Base-by-base conservation (phyloP, 2,113 vertebrate genomes). In the Danionella cerebrum region DNA sequence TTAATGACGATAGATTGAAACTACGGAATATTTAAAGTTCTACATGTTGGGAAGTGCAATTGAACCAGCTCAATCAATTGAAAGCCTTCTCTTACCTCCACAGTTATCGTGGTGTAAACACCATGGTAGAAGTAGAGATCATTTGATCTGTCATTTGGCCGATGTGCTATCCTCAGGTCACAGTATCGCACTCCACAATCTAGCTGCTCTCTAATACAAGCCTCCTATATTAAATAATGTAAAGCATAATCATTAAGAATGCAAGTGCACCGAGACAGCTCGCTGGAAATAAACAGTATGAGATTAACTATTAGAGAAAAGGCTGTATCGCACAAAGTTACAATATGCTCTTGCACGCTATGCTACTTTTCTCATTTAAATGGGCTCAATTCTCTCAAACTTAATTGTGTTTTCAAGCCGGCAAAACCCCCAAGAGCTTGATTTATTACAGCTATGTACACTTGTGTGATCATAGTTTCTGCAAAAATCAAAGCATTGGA, bases 41-140 rank as follows among this genome's bases (percentile, higher is more conserved):
- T 6, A 33, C 29, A 33, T 6, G 9, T 1, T 33, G 29, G 9
- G 1, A 33, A 33, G 29, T 9, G 5, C 9, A 9, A 6, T 6
- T 33, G 29, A 3, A n/a, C 14, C 7, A 38, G 33, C 36, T 8
- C 10, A 41, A 13, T 33, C 1, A 22, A 19, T 44, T 21, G 36
- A n/a, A n/a, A n/a, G n/a, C n/a, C n/a, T n/a, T n/a, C n/a, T 3
- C 67, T 78, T 74, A 90, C 89, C 88, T 88, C 78, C 38, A 90
- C 89, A 18, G 87, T 90, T 48, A 88, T 59, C 0, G 85, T 84
- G 77, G 86, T 90, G 77, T 89, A 90, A 9, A 90, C 86, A 0
- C 87, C 88, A 6, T 90, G 89, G 79, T 88, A 88, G 82, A 90
- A 90, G 78, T 89, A 89, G 1, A 90, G 80, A 50, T 88, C 81